phyloP scores from a whole-genome alignment of 1,140 invertebrate species.

The Trichogramma pretiosum region DNA sequence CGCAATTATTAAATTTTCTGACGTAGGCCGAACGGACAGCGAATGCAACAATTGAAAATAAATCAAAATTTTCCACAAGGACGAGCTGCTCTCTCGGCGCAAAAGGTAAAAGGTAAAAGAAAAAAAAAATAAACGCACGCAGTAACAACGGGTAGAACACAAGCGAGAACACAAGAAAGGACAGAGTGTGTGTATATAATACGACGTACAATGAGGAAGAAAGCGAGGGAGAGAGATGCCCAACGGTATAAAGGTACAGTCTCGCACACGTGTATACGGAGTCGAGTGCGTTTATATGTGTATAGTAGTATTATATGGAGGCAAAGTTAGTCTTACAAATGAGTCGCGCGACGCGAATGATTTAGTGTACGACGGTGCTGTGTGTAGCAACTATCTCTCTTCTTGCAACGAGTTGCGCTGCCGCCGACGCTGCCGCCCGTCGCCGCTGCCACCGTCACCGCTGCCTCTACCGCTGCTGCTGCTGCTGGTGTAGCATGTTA shows the following conservation, averaged over 20 bases:
- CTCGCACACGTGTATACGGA: not conserved
- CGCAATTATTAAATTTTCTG: no score
- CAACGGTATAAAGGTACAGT: conserved; percentile 13
- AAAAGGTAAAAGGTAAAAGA: no score
- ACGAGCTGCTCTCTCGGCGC: not conserved
- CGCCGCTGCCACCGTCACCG: no score
- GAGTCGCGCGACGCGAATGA: conserved; percentile 41
- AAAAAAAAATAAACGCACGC: no score
- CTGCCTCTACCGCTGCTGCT: no score
- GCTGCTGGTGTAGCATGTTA: no score
- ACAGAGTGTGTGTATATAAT: not conserved
- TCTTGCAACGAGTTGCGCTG: not conserved
- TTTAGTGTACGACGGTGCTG: conserved; percentile 31
- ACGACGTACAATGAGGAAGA: conserved; percentile 9
- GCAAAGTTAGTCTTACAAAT: conserved; percentile 43
- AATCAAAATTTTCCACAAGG: no score
- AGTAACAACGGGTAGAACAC: not conserved
- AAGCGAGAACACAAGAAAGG: not conserved
- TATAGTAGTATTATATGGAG: conserved; percentile 14
- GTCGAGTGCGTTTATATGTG: conserved; percentile 13
- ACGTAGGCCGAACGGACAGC: conserved; percentile 8
- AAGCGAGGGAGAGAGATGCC: conserved; percentile 18
- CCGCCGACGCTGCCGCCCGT: conserved; percentile 29
- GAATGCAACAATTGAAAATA: no score
- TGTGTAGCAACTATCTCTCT: no score